Evolutionary conservation across 2,113 vertebrate species (phyloP).

Genomic region (Mellivora capensis): DNA sequence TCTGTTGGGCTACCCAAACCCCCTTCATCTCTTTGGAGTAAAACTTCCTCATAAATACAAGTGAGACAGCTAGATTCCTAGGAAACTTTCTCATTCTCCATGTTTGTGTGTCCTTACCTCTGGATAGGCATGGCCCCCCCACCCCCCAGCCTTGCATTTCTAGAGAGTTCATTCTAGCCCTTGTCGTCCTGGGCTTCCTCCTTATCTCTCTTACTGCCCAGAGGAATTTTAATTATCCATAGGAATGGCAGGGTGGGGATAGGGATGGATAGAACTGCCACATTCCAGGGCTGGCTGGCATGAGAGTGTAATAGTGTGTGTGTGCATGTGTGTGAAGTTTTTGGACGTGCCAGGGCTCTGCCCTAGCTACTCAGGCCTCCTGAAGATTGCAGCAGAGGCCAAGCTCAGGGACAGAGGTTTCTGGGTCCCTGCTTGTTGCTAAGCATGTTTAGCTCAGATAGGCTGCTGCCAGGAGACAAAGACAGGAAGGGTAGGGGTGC

Average conservation of each 20-base stretch:
- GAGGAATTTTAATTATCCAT: neutral
- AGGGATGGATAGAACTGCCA: neutral
- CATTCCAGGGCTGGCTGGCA: neutral
- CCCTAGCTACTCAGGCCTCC: neutral
- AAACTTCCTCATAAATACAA: neutral
- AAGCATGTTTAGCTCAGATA: neutral
- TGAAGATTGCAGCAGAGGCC: neutral
- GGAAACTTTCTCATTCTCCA: neutral
- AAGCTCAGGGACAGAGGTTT: neutral
- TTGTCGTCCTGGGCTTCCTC: neutral
- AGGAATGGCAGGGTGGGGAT: neutral
- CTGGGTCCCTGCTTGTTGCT: neutral
- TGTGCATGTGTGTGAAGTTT: neutral
- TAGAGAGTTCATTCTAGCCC: neutral
- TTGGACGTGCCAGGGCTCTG: neutral
- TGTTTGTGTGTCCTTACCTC: neutral
- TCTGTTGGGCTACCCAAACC: neutral
- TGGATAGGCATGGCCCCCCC: neutral
- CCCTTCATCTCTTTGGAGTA: neutral
- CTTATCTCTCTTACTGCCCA: neutral
- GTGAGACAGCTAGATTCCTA: neutral
- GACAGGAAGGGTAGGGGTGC: neutral
- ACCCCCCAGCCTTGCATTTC: neutral
- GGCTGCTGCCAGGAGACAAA: neutral
- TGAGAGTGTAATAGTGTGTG: neutral